Percentiles rank a stretch among this genome's conserved stretches.
Evolutionary conservation across 2,113 vertebrate genomes (phyloP).

Genomic region (Anguilla japonica): DNA sequence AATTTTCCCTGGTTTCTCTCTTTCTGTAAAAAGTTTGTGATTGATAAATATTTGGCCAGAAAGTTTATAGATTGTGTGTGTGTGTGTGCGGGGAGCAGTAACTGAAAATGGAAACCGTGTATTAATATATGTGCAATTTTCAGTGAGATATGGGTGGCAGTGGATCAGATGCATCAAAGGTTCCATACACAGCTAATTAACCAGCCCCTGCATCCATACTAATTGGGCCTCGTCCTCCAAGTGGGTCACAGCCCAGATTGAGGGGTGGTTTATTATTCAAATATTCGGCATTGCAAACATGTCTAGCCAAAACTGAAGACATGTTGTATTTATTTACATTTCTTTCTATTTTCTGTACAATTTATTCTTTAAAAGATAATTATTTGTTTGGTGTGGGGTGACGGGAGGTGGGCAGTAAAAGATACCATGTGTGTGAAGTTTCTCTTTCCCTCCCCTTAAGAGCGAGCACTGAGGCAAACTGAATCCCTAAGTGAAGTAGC

Average conservation of each 20-base stretch:
- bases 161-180: neutral
- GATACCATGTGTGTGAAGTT: no score
- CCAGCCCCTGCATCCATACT: slow-evolving; percentile 54
- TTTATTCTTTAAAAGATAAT: neutral
- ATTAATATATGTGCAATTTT: no score
- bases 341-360: neutral
- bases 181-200: slow-evolving; percentile 51
- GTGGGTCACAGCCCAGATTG: slow-evolving; percentile 48
- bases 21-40: no score
- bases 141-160: neutral
- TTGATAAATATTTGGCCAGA: no score
- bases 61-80: no score
- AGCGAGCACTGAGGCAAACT: neutral
- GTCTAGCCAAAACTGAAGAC: neutral
- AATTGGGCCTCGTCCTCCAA: slow-evolving; percentile 56
- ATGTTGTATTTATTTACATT: neutral
- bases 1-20: no score
- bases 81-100: no score
- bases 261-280: slow-evolving; percentile 48
- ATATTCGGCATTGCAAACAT: slow-evolving; percentile 44
- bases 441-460: neutral
- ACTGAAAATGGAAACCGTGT: no score
- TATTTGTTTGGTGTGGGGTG: neutral
- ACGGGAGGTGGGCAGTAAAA: no score
- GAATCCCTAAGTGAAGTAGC: neutral